Percentiles rank a stretch among this genome's conserved stretches.
Conservation (phyloP, 2,888 invertebrate genomes). For the Latheticus oryzae region DNA sequence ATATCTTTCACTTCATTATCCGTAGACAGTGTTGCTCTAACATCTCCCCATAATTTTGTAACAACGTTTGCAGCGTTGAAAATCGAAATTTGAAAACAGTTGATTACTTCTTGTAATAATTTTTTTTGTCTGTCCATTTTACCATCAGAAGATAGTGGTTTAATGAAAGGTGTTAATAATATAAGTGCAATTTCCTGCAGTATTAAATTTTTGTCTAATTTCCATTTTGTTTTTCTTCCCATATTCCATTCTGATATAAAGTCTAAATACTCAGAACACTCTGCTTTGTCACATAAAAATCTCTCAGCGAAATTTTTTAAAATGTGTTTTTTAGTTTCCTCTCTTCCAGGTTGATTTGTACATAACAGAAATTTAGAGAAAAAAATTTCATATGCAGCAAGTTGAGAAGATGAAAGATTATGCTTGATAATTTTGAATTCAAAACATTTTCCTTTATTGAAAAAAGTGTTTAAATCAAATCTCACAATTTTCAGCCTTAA, state of each 20-base stretch:
- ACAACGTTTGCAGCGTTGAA: neutral
- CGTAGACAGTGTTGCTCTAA: no score
- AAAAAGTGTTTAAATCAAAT: no score
- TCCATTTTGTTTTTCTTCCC: neutral
- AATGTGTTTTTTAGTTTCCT: neutral
- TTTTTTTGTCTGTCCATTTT: neutral
- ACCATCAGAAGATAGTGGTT: neutral
- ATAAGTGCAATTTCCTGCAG: neutral
- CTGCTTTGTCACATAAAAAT: neutral
- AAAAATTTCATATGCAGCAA: neutral
- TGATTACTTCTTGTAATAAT: neutral
- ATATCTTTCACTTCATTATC: neutral
- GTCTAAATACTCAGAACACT: neutral
- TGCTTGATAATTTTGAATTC: neutral
- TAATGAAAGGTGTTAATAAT: neutral
- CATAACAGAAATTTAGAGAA: neutral
- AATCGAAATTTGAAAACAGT: neutral
- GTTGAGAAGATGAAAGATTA: neutral
- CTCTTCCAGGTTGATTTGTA: neutral
- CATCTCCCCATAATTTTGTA: neutral
- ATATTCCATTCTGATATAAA: neutral
- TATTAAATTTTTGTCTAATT: neutral
- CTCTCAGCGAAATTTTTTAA: neutral
- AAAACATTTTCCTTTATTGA: neutral
- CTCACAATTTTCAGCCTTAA: no score